Percentiles rank a stretch among this genome's conserved stretches.
Evolutionary conservation across 2,113 vertebrate genomes (phyloP).

Genomic region (human (Homo sapiens)): DNA sequence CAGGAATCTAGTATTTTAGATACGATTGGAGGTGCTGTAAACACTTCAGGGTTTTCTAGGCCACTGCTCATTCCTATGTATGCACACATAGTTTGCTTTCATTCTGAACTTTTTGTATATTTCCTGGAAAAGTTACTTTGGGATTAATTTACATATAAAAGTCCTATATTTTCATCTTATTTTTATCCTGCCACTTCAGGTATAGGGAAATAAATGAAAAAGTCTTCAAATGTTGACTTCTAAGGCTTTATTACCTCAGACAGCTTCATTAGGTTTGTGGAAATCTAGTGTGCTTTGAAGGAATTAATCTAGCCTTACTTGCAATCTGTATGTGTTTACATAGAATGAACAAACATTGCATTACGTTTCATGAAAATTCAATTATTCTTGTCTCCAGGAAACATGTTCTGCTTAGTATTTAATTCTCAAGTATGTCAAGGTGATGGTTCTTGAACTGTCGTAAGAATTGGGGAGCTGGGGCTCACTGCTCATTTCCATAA

Average conservation of each 20-base stretch:
- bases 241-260: conserved; percentile 78
- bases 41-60: background rate
- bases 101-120: conserved; percentile 42
- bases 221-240: conserved; percentile 72
- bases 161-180: conserved; percentile 55
- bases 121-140: conserved; percentile 65
- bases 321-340: conserved; percentile 79
- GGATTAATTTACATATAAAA: conserved; percentile 73
- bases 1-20: background rate
- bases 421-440: conserved; percentile 69
- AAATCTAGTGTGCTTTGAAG: conserved; percentile 73
- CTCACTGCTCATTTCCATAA: background rate
- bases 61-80: background rate
- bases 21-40: background rate
- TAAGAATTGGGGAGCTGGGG: conserved; percentile 42
- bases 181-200: conserved; percentile 72
- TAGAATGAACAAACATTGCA: conserved; percentile 78
- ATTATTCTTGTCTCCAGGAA: conserved; percentile 75
- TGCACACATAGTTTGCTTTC: background rate
- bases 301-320: conserved; percentile 81
- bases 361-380: conserved; percentile 80
- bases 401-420: conserved; percentile 68
- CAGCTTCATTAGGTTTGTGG: conserved; percentile 78
- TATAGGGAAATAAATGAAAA: conserved; percentile 72
- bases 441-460: conserved; percentile 34